phyloP scores from a whole-genome alignment of 2,113 vertebrate species.

The Elephas maximus region DNA sequence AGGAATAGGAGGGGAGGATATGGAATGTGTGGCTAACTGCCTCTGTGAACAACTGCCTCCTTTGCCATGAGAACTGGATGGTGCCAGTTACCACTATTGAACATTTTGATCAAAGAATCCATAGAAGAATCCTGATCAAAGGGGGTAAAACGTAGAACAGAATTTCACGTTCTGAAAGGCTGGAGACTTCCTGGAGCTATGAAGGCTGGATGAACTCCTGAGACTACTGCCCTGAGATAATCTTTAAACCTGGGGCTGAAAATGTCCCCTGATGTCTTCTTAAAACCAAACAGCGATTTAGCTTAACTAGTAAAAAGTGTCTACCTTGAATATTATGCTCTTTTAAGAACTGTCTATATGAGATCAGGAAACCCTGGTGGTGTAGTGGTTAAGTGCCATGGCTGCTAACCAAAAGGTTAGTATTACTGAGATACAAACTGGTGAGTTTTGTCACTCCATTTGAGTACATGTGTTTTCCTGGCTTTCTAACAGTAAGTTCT shows the following conservation, averaged over 20 bases:
- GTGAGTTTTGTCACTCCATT: neutral
- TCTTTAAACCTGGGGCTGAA: neutral
- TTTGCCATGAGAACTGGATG: neutral
- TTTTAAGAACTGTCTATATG: neutral
- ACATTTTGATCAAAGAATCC: neutral
- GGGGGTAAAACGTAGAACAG: neutral
- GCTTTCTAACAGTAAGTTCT: neutral
- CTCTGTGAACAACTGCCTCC: neutral
- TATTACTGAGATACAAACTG: neutral
- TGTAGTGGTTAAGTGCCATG: too few relatives aligned
- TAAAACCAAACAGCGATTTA: neutral
- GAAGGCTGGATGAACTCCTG: neutral
- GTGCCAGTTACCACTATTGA: neutral
- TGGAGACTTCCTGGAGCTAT: neutral
- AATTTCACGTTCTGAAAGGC: neutral
- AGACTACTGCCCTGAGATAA: neutral
- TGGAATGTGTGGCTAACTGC: neutral
- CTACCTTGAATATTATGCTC: neutral
- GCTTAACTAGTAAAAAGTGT: neutral
- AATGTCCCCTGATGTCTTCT: neutral
- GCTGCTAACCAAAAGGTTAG: too few relatives aligned
- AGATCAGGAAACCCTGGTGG: too few relatives aligned
- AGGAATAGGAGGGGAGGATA: neutral
- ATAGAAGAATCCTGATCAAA: neutral
- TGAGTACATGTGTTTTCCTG: neutral